Base-by-base conservation (phyloP, 2,888 invertebrate species). In the Nebria salina region DNA sequence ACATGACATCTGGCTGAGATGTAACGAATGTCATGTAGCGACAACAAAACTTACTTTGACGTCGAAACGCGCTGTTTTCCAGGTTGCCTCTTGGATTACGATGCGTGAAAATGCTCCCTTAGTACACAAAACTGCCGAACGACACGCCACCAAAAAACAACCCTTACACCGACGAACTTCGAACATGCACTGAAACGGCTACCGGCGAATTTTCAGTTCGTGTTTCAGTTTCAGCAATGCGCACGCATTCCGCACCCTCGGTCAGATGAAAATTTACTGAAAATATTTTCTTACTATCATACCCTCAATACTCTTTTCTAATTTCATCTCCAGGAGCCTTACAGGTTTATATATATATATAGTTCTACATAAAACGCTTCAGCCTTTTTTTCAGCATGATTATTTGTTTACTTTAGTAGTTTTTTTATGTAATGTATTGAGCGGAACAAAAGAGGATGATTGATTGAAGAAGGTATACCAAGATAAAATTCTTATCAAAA, bases 151-250 rank as follows among this genome's bases (percentile, higher is more conserved):
- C 79, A 73, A 72, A 74, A 41, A 73, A 79, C 79, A 26, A 42
- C 79, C 75, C 66, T 74, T 66, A 73, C 75, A 72, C 65, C 72
- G 79, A 66, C 73, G 73, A 70, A 65, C 79, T 65, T 34, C 79
- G 74, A 79, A 75, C 74, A 79, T 79, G 79, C 79, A 79, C 79
- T 79, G 79, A 42, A 73, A 73, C 78, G 74, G 65, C 79, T 20
- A 34, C 65, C 72, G 43, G 43, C 70, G 34, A 70, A 70, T 70
- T 54, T 70, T 70, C 70, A 70, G 34, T 70, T 70, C 70, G 7
- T 70, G 26, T 70, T 70, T 70, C 70, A 70, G 70, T 70, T 70
- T 26, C 70, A 70, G 70, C 11, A 15, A 13, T 70, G 70, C 70
- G 70, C 70, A 70, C 70, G 70, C 70, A 70, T 2, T 34, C 70